Base-by-base conservation (phyloP, 2,797 vertebrate genomes). In the Gymnodraco acuticeps region DNA sequence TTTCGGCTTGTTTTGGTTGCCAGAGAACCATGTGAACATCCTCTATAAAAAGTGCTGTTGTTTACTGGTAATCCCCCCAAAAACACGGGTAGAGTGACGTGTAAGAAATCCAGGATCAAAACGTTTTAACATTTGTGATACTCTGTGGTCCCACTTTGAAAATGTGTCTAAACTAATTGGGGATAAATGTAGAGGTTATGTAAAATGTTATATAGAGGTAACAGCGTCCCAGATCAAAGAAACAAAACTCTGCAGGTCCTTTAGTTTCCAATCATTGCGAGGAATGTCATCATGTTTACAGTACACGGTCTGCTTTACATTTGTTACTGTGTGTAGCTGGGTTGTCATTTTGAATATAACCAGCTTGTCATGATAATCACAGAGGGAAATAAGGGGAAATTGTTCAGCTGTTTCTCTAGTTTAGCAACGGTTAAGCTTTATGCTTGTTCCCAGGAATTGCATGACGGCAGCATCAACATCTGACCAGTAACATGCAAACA, bases 271-370 rank as follows among this genome's bases (percentile, higher is more conserved):
- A 11, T 52, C 11, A 55, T 64, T 75, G 66, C 54, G 58, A 64
- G 12, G n/a, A 55, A 65, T 68, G 70, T 54, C 75, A 58, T 59
- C 63, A 52, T 80, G 66, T 81, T 77, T 81, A 75, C 33, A 38
- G 8, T 38, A 9, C 52, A 20, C 56, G 23, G 48, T 60, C 87
- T 84, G 72, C 76, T 86, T 87, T 81, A 75, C 81, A 86, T 90
- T 70, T 75, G 63, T 80, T 85, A 70, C 75, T 73, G 60, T 70
- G 75, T 69, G 66, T 66, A 62, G 75, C 70, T 61, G 63, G 17
- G 17, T 52, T 69, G 85, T 80, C 82, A 19, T 56, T 85, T 90
- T 84, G 75, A 87, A 82, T 82, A 72, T 65, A 77, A 76, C 60
- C 87, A 68, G 60, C 43, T 78, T 81, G 52, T 66, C 23, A 20